phyloP scores from a whole-genome alignment of 2,113 vertebrate genomes.

The Corydoras sp. region DNA sequence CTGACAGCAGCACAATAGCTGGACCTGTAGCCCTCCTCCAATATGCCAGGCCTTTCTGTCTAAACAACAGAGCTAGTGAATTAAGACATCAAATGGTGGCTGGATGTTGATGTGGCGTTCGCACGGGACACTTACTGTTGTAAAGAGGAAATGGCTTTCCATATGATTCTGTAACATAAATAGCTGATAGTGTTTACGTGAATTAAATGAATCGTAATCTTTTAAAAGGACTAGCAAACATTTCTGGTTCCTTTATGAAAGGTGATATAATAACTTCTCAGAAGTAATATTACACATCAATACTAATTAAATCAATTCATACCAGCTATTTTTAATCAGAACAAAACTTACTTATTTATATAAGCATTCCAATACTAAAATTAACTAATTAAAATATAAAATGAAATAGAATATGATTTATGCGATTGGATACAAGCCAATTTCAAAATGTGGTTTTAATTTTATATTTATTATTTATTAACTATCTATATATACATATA shows the following conservation, averaged over 20 bases:
- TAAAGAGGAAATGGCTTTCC: no score
- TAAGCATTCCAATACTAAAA: no score
- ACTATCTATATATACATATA: no score
- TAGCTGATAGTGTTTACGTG: background rate
- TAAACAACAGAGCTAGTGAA: slow-evolving; percentile 69
- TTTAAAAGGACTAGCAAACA: slow-evolving; percentile 42
- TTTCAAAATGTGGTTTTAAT: no score
- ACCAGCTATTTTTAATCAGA: no score
- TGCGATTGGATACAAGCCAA: no score
- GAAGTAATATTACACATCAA: background rate
- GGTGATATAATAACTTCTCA: background rate
- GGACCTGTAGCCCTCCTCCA: slow-evolving; percentile 63
- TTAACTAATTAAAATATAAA: no score
- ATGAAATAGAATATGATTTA: no score
- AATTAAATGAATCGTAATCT: slow-evolving; percentile 12
- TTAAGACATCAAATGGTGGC: slow-evolving; percentile 72
- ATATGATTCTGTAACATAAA: no score
- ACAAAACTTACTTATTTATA: no score
- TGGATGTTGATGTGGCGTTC: slow-evolving; percentile 67
- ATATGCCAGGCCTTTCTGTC: slow-evolving; percentile 61
- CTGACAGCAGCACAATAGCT: slow-evolving; percentile 73
- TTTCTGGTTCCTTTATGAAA: slow-evolving; percentile 25
- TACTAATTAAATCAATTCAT: no score
- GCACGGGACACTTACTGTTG: slow-evolving; percentile 63
- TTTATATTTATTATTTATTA: no score